Evolutionary conservation across 2,888 invertebrate genomes (phyloP).

Genomic region (Eudasyphora cyanicolor): DNA sequence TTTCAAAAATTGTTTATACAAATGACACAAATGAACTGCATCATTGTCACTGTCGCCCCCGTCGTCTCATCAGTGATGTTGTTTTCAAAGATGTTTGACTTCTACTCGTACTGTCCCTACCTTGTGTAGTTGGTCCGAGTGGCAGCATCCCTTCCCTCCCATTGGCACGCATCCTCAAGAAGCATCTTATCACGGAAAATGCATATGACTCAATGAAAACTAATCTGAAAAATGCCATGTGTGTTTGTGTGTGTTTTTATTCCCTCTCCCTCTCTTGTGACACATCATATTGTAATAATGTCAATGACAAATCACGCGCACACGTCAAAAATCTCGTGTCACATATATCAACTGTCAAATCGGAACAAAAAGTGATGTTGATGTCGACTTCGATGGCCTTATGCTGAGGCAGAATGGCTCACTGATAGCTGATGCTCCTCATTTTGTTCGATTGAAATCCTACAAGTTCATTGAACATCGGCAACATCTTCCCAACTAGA

Average conservation of each 20-base stretch:
- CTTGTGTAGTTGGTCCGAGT: background rate
- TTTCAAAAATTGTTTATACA: constrained; percentile 69
- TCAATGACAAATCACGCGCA: constrained; percentile 78
- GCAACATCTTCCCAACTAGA: background rate
- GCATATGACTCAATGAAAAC: constrained; percentile 8
- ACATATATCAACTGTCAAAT: constrained; percentile 78
- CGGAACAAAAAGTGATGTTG: constrained; percentile 46
- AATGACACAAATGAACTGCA: constrained; percentile 74
- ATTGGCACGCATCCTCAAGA: constrained; percentile 36
- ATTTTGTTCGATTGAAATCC: constrained; percentile 63
- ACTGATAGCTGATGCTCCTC: constrained; percentile 24
- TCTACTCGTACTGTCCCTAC: background rate
- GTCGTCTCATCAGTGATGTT: constrained; percentile 36
- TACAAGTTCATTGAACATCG: constrained; percentile 57
- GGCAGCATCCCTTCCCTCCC: background rate
- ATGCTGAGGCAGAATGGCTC: background rate
- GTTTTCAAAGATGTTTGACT: constrained; percentile 31
- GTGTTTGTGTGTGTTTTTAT: constrained; percentile 1
- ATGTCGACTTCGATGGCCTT: constrained; percentile 21
- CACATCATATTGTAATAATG: constrained; percentile 72
- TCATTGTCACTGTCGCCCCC: constrained; percentile 51
- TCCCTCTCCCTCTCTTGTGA: constrained; percentile 43
- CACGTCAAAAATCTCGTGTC: constrained; percentile 77
- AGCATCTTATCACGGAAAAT: constrained; percentile 48
- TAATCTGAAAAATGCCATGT: constrained; percentile 1